Evolutionary conservation across 2,113 vertebrate species (phyloP), one percentile per base, ranked within the genome.

Genomic region (Gasterosteus aculeatus): DNA sequence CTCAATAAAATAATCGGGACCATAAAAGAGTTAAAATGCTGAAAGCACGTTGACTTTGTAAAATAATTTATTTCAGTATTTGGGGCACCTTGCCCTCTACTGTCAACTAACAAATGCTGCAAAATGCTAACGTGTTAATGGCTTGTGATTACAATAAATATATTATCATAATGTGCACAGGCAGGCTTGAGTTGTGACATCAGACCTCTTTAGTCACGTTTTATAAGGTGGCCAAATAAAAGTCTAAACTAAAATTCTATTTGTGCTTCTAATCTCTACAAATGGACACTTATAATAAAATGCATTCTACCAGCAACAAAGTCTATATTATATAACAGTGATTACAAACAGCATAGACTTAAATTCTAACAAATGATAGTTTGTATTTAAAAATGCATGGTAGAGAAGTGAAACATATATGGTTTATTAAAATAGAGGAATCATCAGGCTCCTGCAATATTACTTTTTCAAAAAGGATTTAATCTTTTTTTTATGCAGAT

Each of bases 51-150:
- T 57, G 69, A 68, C 47, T n/a, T 19, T 59, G 39, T 10, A 26
- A 39, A 42, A 51, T 72, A 42, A 60, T 66, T 22, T 22, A 42
- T 75, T 77, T 56, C 41, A 49, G 57, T 19, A 51, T 49, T 77
- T 56, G 18, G 56, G 61, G 54, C 67, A 71, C 16, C 14, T 31
- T 66, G 18, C 26, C 62, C 10, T 69, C 70, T 62, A 39, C 57
- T 62, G 63, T 56, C 57, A 62, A n/a, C 41, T 51, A 38, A 60
- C 44, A 31, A 39, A 59, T 65, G 44, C 5, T 61, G 56, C 8
- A 53, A 69, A 42, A 73, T 56, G 26, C 42, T 39, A 31, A 64
- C 11, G 22, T 53, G 31, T 68, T 44, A 0, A 53, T 59, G 12
- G 9, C 4, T 10, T 59, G 44, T 19, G n/a, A 66, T 41, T 31